Base-by-base conservation (phyloP, 2,888 invertebrate species). In the Muschampia plurimacula region DNA sequence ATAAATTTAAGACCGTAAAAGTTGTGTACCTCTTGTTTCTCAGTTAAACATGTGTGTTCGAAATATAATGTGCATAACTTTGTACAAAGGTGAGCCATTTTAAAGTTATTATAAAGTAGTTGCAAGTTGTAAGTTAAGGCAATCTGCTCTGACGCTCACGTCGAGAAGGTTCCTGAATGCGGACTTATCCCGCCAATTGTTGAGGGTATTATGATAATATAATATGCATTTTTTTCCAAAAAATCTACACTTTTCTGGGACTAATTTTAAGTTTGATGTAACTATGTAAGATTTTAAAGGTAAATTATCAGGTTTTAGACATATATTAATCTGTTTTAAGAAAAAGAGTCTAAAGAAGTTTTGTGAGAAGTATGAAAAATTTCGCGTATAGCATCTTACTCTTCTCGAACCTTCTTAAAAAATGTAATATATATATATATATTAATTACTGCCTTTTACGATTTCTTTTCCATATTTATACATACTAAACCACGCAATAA, bases 61-160 rank as follows among this genome's bases (percentile, higher is more conserved):
- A 41, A 67, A 67, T 41, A 39, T 67, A 15, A 55, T 39, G 66
- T 10, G 41, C n/a, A 39, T 28, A 66, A 66, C 55, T 67, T 57
- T 13, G 67, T 41, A 41, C 66, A 57, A 57, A 67, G 55, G 67
- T 67, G 41, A 32, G 28, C n/a, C 62, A 36, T 69, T 69, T 44
- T 32, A 55, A 64, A 64, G 69, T 64, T 64, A 64, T 69, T 64
- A 69, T 64, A 69, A 69, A 69, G 32, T 55, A 69, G 15, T 55
- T 64, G 55, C 64, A 69, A 69, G 57, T 64, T 64, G 64, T 41
- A 69, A 69, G 64, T 69, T 69, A 57, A 60, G 64, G 55, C 64
- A 64, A 69, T 69, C 69, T 36, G 55, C 41, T 49, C 64, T 57
- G 64, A 69, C 44, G 69, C 69, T 62, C 22, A 46, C 41, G 49